Conservation (phyloP, 1,140 invertebrate species). For the Andrena cerasifolii region DNA sequence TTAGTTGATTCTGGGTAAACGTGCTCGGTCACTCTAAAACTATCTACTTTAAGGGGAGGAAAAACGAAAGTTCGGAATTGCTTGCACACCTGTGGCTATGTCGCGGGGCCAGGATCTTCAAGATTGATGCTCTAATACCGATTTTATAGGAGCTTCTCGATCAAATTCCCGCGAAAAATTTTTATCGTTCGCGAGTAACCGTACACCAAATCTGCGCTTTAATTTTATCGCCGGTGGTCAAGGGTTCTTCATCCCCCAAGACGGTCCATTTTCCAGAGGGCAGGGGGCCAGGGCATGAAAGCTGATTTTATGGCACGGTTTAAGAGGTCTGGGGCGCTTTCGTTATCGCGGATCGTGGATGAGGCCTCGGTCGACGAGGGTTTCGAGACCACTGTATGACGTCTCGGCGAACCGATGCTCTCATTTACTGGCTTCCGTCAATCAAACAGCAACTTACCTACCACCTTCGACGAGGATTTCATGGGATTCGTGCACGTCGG, state of each 20-base stretch:
- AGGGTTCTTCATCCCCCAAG: not conserved
- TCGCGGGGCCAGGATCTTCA: not conserved
- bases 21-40: not conserved
- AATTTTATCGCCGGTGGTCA: too few relatives aligned
- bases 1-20: not conserved
- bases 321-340: not conserved
- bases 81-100: not conserved
- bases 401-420: not conserved
- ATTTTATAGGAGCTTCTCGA: not conserved
- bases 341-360: not conserved
- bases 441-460: slow-evolving; percentile 44
- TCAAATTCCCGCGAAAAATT: not conserved
- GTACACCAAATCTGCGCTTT: too few relatives aligned
- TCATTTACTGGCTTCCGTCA: slow-evolving; percentile 47
- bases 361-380: too few relatives aligned
- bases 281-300: not conserved
- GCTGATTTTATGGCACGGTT: not conserved
- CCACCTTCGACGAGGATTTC: slow-evolving; percentile 39
- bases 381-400: slow-evolving; percentile 19
- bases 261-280: not conserved
- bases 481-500: slow-evolving; percentile 46
- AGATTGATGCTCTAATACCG: not conserved
- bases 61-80: not conserved
- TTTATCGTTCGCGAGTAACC: not conserved
- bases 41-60: not conserved